Percentiles rank a stretch among this genome's conserved stretches.
These are phyloP conservation scores for Scophthalmus maximus DNA, from an alignment of 2,113 vertebrate genomes.

Conservation along the genomic window DNA sequence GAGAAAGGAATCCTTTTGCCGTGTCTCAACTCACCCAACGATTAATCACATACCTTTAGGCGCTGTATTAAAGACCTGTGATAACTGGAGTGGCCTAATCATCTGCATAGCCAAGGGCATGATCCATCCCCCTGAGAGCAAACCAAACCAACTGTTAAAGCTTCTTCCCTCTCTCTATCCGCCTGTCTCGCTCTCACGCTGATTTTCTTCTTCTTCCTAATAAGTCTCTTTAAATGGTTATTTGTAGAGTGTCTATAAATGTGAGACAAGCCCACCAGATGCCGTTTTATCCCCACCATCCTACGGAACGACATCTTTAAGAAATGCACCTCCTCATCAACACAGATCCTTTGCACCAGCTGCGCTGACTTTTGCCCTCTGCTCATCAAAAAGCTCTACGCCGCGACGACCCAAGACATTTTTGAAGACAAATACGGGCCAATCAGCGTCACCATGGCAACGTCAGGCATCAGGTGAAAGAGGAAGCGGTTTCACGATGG, in stretches of 20 bases:
- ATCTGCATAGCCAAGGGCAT: slow-evolving; percentile 75
- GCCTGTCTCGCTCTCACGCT: slow-evolving; percentile 35
- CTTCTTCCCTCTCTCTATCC: slow-evolving; percentile 21
- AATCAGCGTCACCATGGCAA: slow-evolving; percentile 78
- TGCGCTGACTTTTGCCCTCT: slow-evolving; percentile 36
- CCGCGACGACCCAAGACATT: slow-evolving; percentile 39
- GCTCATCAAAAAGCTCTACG: slow-evolving; percentile 43
- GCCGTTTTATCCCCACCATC: neutral
- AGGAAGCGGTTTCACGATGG: slow-evolving; percentile 50
- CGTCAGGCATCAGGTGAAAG: slow-evolving; percentile 75
- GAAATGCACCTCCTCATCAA: slow-evolving; percentile 15
- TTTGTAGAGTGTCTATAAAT: slow-evolving; percentile 6
- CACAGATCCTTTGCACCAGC: neutral
- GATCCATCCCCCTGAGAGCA: slow-evolving; percentile 67
- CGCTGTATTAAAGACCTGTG: slow-evolving; percentile 80
- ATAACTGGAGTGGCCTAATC: slow-evolving; percentile 79
- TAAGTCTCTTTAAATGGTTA: slow-evolving; percentile 10
- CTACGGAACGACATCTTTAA: slow-evolving; percentile 1
- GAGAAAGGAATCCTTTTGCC: slow-evolving; percentile 54
- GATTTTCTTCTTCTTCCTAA: neutral
- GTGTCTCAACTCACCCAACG: slow-evolving; percentile 78
- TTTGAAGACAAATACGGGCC: slow-evolving; percentile 68
- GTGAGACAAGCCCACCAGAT: slow-evolving; percentile 15
- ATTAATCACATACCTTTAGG: slow-evolving; percentile 83
- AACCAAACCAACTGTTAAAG: slow-evolving; percentile 71